A percentile compares a stretch with the other conserved stretches of the same genome.
Conservation (phyloP, 1,140 invertebrate genomes). For the Aradophagus sp. region DNA sequence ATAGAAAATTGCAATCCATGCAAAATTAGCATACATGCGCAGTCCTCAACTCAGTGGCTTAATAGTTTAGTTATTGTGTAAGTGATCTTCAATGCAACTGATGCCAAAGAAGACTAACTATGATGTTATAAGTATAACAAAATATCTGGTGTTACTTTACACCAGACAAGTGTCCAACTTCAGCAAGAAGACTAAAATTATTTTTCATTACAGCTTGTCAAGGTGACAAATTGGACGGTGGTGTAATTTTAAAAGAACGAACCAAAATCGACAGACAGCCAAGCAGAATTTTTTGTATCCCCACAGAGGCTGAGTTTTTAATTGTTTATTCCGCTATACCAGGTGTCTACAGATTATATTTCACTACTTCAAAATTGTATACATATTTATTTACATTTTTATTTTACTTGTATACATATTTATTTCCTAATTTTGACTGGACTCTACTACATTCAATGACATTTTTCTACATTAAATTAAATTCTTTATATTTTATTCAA, state of each 20-base stretch:
- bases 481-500: too few species aligned
- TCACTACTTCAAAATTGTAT: too few species aligned
- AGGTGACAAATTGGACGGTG: conserved; percentile 88
- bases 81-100: conserved; percentile 86
- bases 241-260: conserved; percentile 78
- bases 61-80: conserved; percentile 86
- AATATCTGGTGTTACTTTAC: conserved; percentile 90
- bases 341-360: too few species aligned
- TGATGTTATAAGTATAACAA: conserved; percentile 78
- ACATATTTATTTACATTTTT: too few species aligned
- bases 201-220: conserved; percentile 96
- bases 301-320: conserved; percentile 93
- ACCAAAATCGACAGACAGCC: conserved; percentile 86
- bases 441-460: too few species aligned
- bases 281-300: conserved; percentile 84
- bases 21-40: conserved; percentile 78
- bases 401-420: too few species aligned
- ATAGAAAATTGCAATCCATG: conserved; percentile 79
- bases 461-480: too few species aligned
- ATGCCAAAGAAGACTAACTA: conserved; percentile 82
- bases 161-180: conserved; percentile 86
- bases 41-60: conserved; percentile 88
- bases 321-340: conserved; percentile 95
- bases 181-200: conserved; percentile 95
- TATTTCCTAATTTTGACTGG: too few species aligned